Conservation (phyloP, 2,113 vertebrate genomes). For the Callionymus lyra region DNA sequence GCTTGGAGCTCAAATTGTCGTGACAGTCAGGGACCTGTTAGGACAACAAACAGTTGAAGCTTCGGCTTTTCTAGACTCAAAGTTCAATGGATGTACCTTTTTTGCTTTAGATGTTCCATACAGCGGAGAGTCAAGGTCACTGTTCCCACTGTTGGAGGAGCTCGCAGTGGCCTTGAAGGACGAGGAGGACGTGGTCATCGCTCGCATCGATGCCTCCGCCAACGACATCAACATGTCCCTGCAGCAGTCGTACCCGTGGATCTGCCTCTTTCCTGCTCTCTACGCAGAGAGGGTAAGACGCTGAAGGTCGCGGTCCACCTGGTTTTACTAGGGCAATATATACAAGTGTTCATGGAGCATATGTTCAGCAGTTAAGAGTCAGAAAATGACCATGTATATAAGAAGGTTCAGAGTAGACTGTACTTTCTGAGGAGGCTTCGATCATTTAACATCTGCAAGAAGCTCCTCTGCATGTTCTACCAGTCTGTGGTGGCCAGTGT, state of each 20-base stretch:
- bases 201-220: slow-evolving; percentile 79
- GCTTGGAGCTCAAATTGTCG: no score
- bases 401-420: no score
- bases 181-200: slow-evolving; percentile 64
- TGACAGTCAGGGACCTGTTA: no score
- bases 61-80: no score
- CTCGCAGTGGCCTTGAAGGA: slow-evolving; percentile 68
- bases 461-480: no score
- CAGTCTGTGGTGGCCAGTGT: no score
- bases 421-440: no score
- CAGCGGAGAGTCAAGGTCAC: slow-evolving; percentile 60
- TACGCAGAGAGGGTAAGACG: slow-evolving; percentile 54
- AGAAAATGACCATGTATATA: not conserved
- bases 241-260: slow-evolving; percentile 60
- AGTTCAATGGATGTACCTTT: no score
- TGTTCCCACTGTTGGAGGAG: slow-evolving; percentile 78
- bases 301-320: not conserved
- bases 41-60: no score
- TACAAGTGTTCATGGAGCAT: not conserved
- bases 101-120: slow-evolving; percentile 75
- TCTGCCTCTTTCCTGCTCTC: slow-evolving; percentile 79
- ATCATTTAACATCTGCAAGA: no score
- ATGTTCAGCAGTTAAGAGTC: not conserved
- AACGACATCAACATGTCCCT: slow-evolving; percentile 73
- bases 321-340: not conserved